A percentile compares a stretch with the other conserved stretches of the same genome.
Evolutionary conservation across 2,113 vertebrate genomes (phyloP).

Genomic region (Lethenteron reissneri): DNA sequence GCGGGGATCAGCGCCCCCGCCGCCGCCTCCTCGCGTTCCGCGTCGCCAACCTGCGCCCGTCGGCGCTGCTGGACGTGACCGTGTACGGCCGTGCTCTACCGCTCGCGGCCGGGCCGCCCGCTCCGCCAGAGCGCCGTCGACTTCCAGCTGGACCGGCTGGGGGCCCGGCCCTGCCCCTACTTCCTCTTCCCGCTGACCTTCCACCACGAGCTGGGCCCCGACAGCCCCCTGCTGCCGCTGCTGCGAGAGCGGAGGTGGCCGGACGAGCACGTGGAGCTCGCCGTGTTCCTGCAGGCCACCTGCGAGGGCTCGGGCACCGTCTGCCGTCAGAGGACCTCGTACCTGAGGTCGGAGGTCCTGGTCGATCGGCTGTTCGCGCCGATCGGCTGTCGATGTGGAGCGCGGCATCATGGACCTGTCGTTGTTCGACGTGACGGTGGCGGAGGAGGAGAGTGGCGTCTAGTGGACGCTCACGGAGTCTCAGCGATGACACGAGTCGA

Average conservation of each 20-base stretch:
- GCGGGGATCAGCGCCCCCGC: constrained; percentile 32
- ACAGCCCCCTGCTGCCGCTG: constrained; percentile 45
- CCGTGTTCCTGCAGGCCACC: constrained; percentile 61
- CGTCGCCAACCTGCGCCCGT: constrained; percentile 54
- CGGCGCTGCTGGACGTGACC: constrained; percentile 48
- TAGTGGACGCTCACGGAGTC: no score
- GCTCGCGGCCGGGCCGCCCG: constrained; percentile 45
- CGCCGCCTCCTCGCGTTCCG: constrained; percentile 36
- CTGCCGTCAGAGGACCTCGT: constrained; percentile 79
- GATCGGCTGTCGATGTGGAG: constrained; percentile 31
- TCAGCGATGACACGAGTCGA: no score
- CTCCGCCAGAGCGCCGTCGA: constrained; percentile 62
- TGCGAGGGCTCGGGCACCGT: constrained; percentile 71
- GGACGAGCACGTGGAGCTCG: constrained; percentile 49
- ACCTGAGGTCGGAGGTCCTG: constrained; percentile 61
- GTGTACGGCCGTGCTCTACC: constrained; percentile 59
- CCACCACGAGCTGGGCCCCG: constrained; percentile 39
- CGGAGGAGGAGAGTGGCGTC: no score
- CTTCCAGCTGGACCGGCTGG: constrained; percentile 48
- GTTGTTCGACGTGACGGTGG: constrained; percentile 47
- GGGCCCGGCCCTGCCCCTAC: constrained; percentile 45
- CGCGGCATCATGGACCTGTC: constrained; percentile 46
- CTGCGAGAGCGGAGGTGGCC: constrained; percentile 30
- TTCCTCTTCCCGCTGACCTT: constrained; percentile 79
- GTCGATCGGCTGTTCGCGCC: constrained; percentile 33